phyloP scores from a whole-genome alignment of 2,113 vertebrate species.

The Anoplopoma fimbria region DNA sequence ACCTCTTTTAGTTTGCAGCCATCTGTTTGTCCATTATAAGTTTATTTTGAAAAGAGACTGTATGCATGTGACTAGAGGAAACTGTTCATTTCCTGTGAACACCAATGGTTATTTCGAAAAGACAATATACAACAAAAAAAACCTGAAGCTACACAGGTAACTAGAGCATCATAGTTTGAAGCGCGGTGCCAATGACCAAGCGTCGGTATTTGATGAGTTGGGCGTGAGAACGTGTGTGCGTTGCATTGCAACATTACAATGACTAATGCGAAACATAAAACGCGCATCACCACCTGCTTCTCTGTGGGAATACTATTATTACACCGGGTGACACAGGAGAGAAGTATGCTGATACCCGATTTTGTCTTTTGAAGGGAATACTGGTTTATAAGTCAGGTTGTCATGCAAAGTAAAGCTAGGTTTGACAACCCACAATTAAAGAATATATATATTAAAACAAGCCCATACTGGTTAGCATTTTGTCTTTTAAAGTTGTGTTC shows the following conservation, averaged over 20 bases:
- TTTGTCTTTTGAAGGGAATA: background rate
- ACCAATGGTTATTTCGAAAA: background rate
- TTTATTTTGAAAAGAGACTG: background rate
- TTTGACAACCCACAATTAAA: background rate
- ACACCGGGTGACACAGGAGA: background rate
- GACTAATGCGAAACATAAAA: background rate
- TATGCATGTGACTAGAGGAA: background rate
- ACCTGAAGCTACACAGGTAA: background rate
- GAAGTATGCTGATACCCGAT: background rate
- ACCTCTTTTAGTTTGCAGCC: background rate
- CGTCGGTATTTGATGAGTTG: background rate
- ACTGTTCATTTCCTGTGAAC: background rate
- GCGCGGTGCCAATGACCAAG: background rate
- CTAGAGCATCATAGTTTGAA: background rate
- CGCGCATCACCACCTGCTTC: background rate
- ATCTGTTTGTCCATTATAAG: slow-evolving; percentile 8
- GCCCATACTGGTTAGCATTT: background rate
- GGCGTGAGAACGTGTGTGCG: background rate
- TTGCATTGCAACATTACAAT: background rate
- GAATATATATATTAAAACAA: background rate
- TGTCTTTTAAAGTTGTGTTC: background rate
- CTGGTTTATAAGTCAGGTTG: background rate
- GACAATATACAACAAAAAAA: background rate
- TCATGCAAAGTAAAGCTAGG: background rate
- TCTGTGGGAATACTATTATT: slow-evolving; percentile 1